Base-by-base conservation (phyloP, 2,888 invertebrate species). In the Pyrochroa serraticornis region DNA sequence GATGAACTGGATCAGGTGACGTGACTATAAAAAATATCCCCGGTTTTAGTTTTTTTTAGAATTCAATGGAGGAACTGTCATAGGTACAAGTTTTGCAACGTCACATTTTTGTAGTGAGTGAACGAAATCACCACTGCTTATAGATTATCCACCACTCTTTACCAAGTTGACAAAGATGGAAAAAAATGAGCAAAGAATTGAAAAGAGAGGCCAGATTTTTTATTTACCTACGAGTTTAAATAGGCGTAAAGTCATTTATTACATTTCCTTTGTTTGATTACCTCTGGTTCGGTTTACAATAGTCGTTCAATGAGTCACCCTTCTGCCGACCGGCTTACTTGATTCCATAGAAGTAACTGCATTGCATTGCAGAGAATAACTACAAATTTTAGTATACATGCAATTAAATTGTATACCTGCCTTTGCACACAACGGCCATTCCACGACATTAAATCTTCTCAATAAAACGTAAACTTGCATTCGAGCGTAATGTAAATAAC, bases 381-480 rank as follows among this genome's bases (percentile, higher is more conserved):
- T 57, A 22, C 22, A 5, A 22, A 22, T 22, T 22, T 56, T 60
- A 63, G 58, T 60, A 44, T 48, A 43, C 33, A 42, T 31, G 62
- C 54, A 66, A 66, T 65, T 66, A 66, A 64, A 65, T 65, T 45
- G 59, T 41, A 62, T 60, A 61, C 44, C 13, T 50, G 44, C 34
- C 13, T 30, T 12, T 44, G 22, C 43, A 47, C 37, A 52, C 59
- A 66, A 68, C 63, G 68, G 67, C 64, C 69, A 68, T 69, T 70
- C 68, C 68, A 50, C 66, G 63, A 67, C 70, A 70, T 70, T 70
- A 69, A 67, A 59, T 65, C 56, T 50, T 63, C 58, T 35, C 46
- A 50, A 47, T 22, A 47, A 36, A 34, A 30, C n/a, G 34, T 36
- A 47, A 34, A 47, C 14, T n/a, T 31, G 22, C 32, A 44, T 44